A percentile compares a stretch with the other conserved stretches of the same genome.
Conservation (phyloP, 2,113 vertebrate species). For the Synchiropus splendidus region DNA sequence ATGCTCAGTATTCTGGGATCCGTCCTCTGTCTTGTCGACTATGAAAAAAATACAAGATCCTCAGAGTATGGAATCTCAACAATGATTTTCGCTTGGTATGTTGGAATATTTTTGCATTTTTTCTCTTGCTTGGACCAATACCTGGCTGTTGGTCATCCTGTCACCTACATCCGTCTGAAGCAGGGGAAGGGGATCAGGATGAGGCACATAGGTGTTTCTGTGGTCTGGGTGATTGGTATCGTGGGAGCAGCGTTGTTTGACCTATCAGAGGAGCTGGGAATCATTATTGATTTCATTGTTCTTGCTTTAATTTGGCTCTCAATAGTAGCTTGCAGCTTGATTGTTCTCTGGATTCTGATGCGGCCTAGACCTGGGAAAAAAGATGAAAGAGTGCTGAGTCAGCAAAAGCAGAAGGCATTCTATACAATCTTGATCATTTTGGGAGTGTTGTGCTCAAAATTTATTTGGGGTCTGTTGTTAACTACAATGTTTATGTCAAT, state of each 20-base stretch:
- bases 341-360: neutral
- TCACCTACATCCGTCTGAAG: conserved; percentile 7
- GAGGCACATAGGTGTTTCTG: neutral
- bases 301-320: accelerated
- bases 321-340: neutral
- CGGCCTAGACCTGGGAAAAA: neutral
- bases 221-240: conserved; percentile 2
- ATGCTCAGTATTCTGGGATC: neutral
- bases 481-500: accelerated
- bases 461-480: accelerated
- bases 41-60: no score
- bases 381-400: neutral
- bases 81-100: neutral
- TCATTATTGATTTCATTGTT: accelerated
- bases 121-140: conserved; percentile 19
- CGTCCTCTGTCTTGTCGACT: no score
- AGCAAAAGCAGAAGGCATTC: neutral
- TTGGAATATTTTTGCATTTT: neutral
- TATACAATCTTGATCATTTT: neutral
- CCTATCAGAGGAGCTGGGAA: accelerated
- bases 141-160: conserved; percentile 11
- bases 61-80: no score
- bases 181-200: neutral
- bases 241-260: accelerated
- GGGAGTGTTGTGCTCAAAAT: neutral